Conservation (phyloP, 2,113 vertebrate genomes). For the Pan paniscus region DNA sequence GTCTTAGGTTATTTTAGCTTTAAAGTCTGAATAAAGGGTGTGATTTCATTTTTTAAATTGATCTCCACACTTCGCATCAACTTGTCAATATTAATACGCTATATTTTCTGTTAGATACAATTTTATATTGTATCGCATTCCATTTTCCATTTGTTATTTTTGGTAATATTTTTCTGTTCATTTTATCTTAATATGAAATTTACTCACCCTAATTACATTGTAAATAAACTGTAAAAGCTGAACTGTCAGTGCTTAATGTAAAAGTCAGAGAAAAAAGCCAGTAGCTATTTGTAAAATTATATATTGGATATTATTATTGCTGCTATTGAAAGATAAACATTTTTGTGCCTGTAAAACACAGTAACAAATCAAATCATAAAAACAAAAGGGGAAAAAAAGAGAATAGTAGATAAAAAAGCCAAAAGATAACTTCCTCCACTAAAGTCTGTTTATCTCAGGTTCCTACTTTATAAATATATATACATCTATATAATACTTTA, state of each 20-base stretch:
- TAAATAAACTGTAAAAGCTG: background rate
- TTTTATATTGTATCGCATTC: background rate
- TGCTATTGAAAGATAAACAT: background rate
- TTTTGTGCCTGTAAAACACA: background rate
- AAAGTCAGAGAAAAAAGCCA: background rate
- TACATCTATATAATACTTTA: background rate
- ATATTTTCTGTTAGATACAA: background rate
- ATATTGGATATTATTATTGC: background rate
- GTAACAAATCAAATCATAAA: background rate
- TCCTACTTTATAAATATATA: background rate
- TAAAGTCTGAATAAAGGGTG: background rate
- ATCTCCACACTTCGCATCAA: background rate
- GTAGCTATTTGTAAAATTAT: constrained; percentile 8
- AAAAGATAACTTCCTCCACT: background rate
- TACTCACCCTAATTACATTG: background rate
- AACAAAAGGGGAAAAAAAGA: background rate
- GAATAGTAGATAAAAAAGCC: background rate
- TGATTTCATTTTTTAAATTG: background rate
- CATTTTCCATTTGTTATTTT: background rate
- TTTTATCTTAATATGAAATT: background rate
- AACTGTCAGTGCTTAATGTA: background rate
- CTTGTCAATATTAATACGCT: background rate
- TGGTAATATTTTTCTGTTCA: background rate
- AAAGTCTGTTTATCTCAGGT: background rate
- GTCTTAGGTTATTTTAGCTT: background rate